Evolutionary conservation across 2,113 vertebrate genomes (phyloP).

Genomic region (Bettongia penicillata): DNA sequence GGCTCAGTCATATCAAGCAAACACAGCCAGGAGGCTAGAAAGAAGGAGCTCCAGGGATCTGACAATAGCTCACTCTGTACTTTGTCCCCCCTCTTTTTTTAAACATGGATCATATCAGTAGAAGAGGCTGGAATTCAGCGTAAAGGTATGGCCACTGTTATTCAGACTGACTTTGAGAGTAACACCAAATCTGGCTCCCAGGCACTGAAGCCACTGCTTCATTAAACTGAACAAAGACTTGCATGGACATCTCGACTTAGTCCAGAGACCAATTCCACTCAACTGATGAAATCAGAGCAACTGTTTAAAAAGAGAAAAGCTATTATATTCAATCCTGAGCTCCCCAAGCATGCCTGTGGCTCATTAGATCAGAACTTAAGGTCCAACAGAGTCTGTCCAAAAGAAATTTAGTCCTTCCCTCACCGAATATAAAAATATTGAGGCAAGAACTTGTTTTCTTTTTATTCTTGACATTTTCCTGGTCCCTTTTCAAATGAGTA

Average conservation of each 20-base stretch:
- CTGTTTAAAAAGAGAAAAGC: neutral
- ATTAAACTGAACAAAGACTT: neutral
- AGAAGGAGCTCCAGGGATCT: neutral
- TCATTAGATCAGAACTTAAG: neutral
- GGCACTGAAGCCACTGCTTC: neutral
- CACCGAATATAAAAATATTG: neutral
- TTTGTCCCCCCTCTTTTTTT: neutral
- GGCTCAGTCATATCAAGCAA: neutral
- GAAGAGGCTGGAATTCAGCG: neutral
- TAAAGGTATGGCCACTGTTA: neutral
- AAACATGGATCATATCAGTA: neutral
- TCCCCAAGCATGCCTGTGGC: neutral
- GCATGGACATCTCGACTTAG: neutral
- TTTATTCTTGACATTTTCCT: neutral
- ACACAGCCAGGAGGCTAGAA: neutral
- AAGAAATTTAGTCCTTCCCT: neutral
- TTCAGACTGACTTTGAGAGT: neutral
- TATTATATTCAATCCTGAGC: neutral
- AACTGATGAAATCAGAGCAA: neutral
- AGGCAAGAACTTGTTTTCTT: neutral
- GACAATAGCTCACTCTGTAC: neutral
- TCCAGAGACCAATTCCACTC: neutral
- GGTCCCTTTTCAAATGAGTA: neutral
- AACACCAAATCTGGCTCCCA: neutral
- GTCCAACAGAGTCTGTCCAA: neutral